Evolutionary conservation across 1,140 invertebrate genomes (phyloP), one percentile per base, ranked within the genome.

Genomic region (Formica exsecta): DNA sequence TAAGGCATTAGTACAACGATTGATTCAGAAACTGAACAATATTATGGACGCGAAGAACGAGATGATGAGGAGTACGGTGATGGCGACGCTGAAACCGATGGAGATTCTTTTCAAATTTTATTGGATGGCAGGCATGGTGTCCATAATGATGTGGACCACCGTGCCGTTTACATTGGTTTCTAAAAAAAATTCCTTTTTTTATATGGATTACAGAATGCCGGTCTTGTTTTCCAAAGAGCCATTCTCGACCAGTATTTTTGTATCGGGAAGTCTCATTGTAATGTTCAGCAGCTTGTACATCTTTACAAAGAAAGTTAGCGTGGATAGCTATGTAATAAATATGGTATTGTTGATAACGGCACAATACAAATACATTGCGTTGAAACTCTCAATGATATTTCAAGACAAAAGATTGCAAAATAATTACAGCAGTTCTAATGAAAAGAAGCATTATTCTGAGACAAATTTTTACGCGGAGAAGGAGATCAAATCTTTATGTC

Each of bases 1-100:
- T 7, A 64, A 68, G 13, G 36, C 38, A 11, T 3, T 73, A 3
- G 4, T 88, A 1, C 54, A 61, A 22, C 9, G 16, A 65, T 66
- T 92, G 22, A 90, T 92, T 4, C 38, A 22, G 0, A 65, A 86
- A 22, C 4, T 87, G 7, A 87, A 92, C 6, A 0, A 22, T 0
- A 19, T 71, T 9, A 57, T 91, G 0, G 1, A 4, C 0, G 0
- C 4, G 0, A 36, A 25, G 0, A 41, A 88, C 0, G 22, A 54
- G 0, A 29, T 38, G 0, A 59, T 90, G 22, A 70, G 1, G 1
- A 48, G 7, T 0, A 51, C 16, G 0, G 54, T 64, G 0, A 41
- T 25, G 2, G 3, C 11, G 3, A 77, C 68, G 0, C 8, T 85
- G 13, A 41, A 51, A 8, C 61, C 80, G 0, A 19, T 89, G 22